Conservation (phyloP, 2,888 invertebrate species). For the Netelia virgata region DNA sequence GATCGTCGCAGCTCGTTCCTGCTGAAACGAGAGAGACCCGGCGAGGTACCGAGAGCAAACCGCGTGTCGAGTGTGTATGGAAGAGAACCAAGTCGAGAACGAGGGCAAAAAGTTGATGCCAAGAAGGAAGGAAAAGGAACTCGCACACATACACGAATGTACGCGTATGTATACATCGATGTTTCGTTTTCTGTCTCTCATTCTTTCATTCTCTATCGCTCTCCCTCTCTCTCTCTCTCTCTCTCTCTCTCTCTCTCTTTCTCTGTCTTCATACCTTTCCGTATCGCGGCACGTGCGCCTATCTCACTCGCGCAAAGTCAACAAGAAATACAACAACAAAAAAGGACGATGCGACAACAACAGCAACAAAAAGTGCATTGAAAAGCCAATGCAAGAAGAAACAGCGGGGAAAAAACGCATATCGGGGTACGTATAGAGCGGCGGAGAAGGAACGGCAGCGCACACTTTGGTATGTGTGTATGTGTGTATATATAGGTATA, state of each 20-base stretch:
- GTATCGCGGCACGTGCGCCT: slow-evolving; percentile 32
- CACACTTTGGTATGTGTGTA: not conserved
- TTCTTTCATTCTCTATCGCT: slow-evolving; percentile 5
- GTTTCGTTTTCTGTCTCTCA: slow-evolving; percentile 15
- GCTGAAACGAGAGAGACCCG: slow-evolving; percentile 56
- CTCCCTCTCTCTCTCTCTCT: slow-evolving; percentile 14
- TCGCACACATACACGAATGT: slow-evolving; percentile 4
- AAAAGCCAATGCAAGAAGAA: slow-evolving; percentile 52
- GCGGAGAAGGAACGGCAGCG: slow-evolving; percentile 37
- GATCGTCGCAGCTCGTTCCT: slow-evolving; percentile 54
- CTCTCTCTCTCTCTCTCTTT: slow-evolving; percentile 15
- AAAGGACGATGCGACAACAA: slow-evolving; percentile 38
- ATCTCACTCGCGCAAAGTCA: slow-evolving; percentile 34
- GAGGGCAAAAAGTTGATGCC: slow-evolving; percentile 68
- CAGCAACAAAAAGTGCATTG: slow-evolving; percentile 47
- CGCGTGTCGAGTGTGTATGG: slow-evolving; percentile 46
- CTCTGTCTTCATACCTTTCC: not conserved
- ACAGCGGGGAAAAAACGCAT: slow-evolving; percentile 49
- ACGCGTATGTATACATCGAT: slow-evolving; percentile 23
- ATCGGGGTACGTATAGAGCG: slow-evolving; percentile 42
- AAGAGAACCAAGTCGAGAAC: slow-evolving; percentile 53
- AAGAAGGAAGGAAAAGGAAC: slow-evolving; percentile 52
- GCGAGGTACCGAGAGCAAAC: slow-evolving; percentile 48
- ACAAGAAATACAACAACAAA: slow-evolving; percentile 49
- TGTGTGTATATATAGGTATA: not conserved